phyloP scores from a whole-genome alignment of 2,797 vertebrate genomes.

The Gobionotothen gibberifrons region DNA sequence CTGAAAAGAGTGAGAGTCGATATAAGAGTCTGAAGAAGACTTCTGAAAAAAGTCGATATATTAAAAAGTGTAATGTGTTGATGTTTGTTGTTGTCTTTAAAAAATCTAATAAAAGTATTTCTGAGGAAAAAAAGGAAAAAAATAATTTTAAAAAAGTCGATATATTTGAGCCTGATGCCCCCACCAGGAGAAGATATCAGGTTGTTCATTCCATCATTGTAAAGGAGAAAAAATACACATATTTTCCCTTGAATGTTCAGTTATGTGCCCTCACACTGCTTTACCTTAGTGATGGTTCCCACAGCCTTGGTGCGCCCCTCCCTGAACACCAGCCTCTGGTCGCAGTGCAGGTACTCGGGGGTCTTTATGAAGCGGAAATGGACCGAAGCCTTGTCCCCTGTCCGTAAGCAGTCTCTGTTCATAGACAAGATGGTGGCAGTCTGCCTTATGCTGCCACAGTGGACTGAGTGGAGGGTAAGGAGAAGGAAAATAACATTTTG shows the following conservation, averaged over 20 bases:
- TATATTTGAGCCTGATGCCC: no score
- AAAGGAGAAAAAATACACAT: no score
- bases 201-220: no score
- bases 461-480: slow-evolving; percentile 69
- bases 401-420: slow-evolving; percentile 97
- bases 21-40: neutral
- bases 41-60: no score
- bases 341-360: slow-evolving; percentile 94
- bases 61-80: no score
- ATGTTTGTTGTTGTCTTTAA: no score
- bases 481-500: neutral
- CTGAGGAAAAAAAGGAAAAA: no score
- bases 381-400: slow-evolving; percentile 97
- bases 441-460: slow-evolving; percentile 96
- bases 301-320: slow-evolving; percentile 98
- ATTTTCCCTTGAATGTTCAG: no score
- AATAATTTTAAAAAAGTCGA: no score
- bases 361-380: slow-evolving; percentile 99
- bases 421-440: slow-evolving; percentile 98
- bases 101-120: no score
- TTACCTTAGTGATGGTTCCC: slow-evolving; percentile 97
- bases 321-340: slow-evolving; percentile 96
- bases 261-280: no score
- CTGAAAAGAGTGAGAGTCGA: slow-evolving; percentile 69
- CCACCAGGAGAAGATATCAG: no score